Conservation (phyloP, 1,140 invertebrate species). For the Habropoda laboriosa region DNA sequence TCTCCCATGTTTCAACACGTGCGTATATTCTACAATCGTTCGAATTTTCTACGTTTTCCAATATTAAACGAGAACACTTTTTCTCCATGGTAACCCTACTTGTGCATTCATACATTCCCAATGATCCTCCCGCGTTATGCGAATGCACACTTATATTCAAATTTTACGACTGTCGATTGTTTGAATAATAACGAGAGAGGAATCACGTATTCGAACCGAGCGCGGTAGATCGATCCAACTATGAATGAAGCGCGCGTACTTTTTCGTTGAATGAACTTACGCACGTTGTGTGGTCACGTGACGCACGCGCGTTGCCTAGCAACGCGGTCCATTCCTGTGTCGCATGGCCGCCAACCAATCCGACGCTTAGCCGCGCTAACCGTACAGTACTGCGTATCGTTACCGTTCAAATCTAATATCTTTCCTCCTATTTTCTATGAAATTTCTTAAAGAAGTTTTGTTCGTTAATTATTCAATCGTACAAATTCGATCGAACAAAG, state of each 20-base stretch:
- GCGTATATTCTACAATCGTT: too few relatives aligned
- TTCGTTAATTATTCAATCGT: too few relatives aligned
- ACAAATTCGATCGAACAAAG: not conserved
- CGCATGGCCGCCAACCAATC: not conserved
- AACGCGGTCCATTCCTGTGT: not conserved
- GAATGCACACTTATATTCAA: too few relatives aligned
- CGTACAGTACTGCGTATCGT: not conserved
- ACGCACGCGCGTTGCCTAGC: conserved; percentile 3
- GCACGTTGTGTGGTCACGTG: not conserved
- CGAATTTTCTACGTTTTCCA: too few relatives aligned
- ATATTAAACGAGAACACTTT: too few relatives aligned
- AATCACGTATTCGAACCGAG: not conserved
- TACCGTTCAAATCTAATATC: not conserved
- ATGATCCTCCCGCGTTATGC: too few relatives aligned
- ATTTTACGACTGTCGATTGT: too few relatives aligned
- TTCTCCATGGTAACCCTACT: too few relatives aligned
- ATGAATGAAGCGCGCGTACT: not conserved
- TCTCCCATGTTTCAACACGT: too few relatives aligned
- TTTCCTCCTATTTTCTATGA: not conserved
- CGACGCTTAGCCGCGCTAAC: too few relatives aligned
- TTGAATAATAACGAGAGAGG: not conserved
- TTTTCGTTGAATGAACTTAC: conserved; percentile 6
- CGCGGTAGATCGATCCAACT: not conserved
- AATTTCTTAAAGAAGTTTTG: not conserved
- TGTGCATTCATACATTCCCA: too few relatives aligned